Base-by-base conservation (phyloP, 2,888 invertebrate species). In the Amblyjoppa proteus region DNA sequence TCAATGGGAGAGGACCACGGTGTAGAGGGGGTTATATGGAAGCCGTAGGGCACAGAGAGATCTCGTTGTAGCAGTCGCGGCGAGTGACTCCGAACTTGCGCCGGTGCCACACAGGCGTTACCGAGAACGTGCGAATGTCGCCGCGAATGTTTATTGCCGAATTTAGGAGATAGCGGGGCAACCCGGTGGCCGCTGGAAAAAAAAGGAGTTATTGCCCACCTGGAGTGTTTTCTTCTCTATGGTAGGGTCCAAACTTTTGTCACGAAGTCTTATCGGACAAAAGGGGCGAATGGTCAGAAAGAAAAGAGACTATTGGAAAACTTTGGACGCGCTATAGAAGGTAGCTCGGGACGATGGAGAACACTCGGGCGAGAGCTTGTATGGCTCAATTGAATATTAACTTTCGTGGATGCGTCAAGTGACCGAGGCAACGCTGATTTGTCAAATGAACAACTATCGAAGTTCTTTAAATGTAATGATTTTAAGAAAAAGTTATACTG, bases 101-200 rank as follows among this genome's bases (percentile, higher is more conserved):
- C 61, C 78, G 85, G 89, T 64, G 87, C 83, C 85, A 61, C 86
- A 61, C 87, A 88, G 86, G 88, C 89, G 87, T 87, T 87, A 84
- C 88, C 87, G 79, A 84, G 88, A 88, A 89, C 89, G 88, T 89
- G 90, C 88, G 81, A 88, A 86, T 87, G 85, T 86, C 56, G 69
- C 83, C 76, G 82, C 83, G 77, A 83, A 86, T 81, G 82, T 81
- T 88, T 87, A 81, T 84, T 31, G 61, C 74, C 74, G 84, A 81
- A 85, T 88, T 88, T 82, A 75, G 75, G 3, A 71, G 64, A 7
- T 20, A 45, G 64, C 16, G 51, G 16, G 61, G 16, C 45, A 49
- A 51, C 31, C n/a, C 25, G 49, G 49, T 53, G 61, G 20, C 9
- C 1, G 3, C 20, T 6, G n/a, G 34, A 64, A 49, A 31, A 31